Percentiles rank a stretch among this genome's conserved stretches.
These are phyloP conservation scores for Odontomachus brunneus DNA, from an alignment of 1,140 invertebrate species.

Conservation along the genomic window DNA sequence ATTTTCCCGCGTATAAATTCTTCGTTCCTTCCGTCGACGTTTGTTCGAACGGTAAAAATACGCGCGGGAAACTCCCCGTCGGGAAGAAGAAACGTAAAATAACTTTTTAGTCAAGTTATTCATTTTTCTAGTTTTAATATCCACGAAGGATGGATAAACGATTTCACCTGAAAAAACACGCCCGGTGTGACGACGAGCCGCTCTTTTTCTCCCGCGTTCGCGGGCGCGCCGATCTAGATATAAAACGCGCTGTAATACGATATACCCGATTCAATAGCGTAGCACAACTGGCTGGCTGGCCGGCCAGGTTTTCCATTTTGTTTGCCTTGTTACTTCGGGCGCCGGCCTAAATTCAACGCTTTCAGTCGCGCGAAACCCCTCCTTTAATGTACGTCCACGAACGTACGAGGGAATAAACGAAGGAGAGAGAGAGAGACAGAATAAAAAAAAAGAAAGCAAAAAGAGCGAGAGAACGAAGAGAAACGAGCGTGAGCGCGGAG, in stretches of 20 bases:
- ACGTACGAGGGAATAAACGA: slow-evolving; percentile 40
- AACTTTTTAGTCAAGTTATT: slow-evolving; percentile 36
- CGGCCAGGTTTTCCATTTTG: slow-evolving; percentile 57
- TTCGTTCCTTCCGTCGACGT: neutral
- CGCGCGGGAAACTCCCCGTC: neutral
- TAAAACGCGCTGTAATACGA: slow-evolving; percentile 46
- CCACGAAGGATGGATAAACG: slow-evolving; percentile 15
- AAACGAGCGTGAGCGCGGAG: neutral
- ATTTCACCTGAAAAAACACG: slow-evolving; percentile 11
- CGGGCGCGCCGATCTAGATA: slow-evolving; percentile 42
- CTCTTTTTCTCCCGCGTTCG: neutral
- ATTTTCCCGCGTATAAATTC: neutral
- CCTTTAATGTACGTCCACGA: slow-evolving; percentile 43
- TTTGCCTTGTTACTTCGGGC: slow-evolving; percentile 49
- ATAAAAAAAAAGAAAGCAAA: slow-evolving; percentile 1
- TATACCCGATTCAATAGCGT: slow-evolving; percentile 53
- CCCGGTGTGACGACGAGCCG: neutral
- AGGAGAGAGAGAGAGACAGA: neutral
- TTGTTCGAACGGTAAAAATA: neutral
- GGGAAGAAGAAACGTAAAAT: slow-evolving; percentile 8
- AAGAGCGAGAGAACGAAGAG: neutral
- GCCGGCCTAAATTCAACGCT: slow-evolving; percentile 52
- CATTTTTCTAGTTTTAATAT: slow-evolving; percentile 35
- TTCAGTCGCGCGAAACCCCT: slow-evolving; percentile 43
- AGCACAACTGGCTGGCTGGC: slow-evolving; percentile 13